Base-by-base conservation (phyloP, 1,140 invertebrate species). In the Monomorium pharaonis region DNA sequence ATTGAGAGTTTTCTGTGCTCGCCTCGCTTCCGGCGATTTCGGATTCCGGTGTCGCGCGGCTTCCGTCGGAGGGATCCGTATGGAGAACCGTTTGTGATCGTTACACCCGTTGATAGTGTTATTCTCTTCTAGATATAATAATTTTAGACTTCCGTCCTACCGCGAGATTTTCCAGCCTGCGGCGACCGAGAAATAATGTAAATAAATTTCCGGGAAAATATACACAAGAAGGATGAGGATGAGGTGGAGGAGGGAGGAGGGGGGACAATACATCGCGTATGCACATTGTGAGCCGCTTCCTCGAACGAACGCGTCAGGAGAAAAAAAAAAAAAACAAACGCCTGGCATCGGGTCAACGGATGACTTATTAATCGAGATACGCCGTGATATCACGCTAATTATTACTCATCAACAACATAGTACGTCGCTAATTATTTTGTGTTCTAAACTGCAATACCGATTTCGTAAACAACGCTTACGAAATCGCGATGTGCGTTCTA, bases 151-250 rank as follows among this genome's bases (percentile, higher is more conserved):
- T 47, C 37, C 62, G 63, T 27, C 10, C 63, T 33, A 5, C 44
- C 58, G 47, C 62, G 65, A 44, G 51, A 65, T 72, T 83, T 83
- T 83, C 67, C 67, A 37, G 51, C 56, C 42, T 30, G 2, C 27
- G 16, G 9, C 44, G 49, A 12, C 12, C 24, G 30, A 42, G 75
- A 86, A 70, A 86, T 77, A 78, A 74, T 30, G 24, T 54, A 78
- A 86, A 84, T 77, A 83, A 89, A 89, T 89, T 89, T 89, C 84
- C 56, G 3, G 87, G 84, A 89, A 84, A n/a, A 49, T 70, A 4
- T 63, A 30, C 49, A 30, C 56, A 24, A n/a, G 4, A 27, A 33
- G 4, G 51, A 3, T 5, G 44, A 10, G 10, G 12, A 10, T 9
- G 44, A 14, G 44, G 44, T 1, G 5, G 42, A 44, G 6, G 5